A percentile compares a stretch with the other conserved stretches of the same genome.
These are phyloP conservation scores for Arctocebus calabarensis DNA, from an alignment of 2,797 vertebrate genomes.

Conservation along the genomic window DNA sequence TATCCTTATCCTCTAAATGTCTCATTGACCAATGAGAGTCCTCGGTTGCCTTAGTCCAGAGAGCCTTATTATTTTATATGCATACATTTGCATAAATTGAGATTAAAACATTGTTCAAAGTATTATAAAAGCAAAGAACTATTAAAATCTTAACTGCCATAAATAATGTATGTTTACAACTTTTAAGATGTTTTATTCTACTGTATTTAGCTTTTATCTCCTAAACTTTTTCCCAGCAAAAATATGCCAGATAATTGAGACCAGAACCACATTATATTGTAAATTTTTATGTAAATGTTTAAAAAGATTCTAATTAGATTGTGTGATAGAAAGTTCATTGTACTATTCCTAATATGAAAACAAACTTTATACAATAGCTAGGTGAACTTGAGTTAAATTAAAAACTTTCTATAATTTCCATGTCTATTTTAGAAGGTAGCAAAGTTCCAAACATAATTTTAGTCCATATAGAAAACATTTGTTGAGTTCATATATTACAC, in stretches of 20 bases:
- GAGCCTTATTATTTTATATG: slow-evolving; percentile 67
- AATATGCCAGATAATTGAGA: slow-evolving; percentile 14
- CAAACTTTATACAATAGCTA: slow-evolving; percentile 39
- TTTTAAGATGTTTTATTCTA: slow-evolving; percentile 40
- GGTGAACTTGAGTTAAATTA: slow-evolving; percentile 1
- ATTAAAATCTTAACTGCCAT: slow-evolving; percentile 57
- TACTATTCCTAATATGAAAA: slow-evolving; percentile 44
- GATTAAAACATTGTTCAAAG: slow-evolving; percentile 65
- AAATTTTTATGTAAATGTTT: slow-evolving; percentile 36
- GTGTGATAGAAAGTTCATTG: background rate
- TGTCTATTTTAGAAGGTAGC: slow-evolving; percentile 34
- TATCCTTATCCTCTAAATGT: slow-evolving; percentile 75
- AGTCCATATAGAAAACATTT: background rate
- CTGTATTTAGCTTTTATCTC: background rate
- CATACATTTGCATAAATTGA: slow-evolving; percentile 75
- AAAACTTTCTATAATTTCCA: background rate
- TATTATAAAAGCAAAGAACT: slow-evolving; percentile 65
- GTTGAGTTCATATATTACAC: background rate
- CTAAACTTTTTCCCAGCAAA: slow-evolving; percentile 39
- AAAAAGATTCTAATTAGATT: slow-evolving; percentile 47
- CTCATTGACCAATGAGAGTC: slow-evolving; percentile 76
- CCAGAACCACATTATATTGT: background rate
- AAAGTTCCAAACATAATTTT: slow-evolving; percentile 1
- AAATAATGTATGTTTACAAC: slow-evolving; percentile 61
- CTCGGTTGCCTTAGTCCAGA: slow-evolving; percentile 68